A percentile compares a stretch with the other conserved stretches of the same genome.
phyloP scores from a whole-genome alignment of 2,797 vertebrate genomes.

The Semotilus atromaculatus region DNA sequence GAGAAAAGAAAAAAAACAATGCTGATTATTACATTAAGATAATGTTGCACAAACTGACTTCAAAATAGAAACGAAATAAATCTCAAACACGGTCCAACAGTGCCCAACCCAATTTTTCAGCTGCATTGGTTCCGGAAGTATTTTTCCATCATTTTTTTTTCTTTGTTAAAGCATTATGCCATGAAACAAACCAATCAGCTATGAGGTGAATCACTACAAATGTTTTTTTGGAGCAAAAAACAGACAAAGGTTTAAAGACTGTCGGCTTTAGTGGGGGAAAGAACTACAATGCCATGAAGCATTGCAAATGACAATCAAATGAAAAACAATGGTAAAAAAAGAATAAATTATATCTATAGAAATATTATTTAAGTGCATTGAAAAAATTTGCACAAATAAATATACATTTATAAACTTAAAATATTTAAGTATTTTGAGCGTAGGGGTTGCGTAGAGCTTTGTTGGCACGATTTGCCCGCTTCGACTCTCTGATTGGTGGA shows the following conservation, averaged over 20 bases:
- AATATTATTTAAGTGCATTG: not conserved
- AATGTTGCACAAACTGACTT: not conserved
- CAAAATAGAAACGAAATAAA: not conserved
- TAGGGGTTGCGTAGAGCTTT: not conserved
- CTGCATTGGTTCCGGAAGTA: not conserved
- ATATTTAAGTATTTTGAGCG: not conserved
- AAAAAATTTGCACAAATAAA: not conserved
- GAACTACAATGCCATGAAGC: not conserved
- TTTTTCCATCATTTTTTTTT: not conserved
- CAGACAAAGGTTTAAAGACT: not conserved
- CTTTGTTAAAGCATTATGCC: not conserved
- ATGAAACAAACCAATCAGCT: not conserved
- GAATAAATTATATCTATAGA: not conserved
- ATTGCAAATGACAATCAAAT: not conserved
- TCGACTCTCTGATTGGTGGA: not conserved
- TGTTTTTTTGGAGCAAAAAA: not conserved
- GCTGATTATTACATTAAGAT: not conserved
- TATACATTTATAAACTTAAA: no score
- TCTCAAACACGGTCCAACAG: not conserved
- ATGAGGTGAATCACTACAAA: not conserved
- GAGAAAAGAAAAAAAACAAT: slow-evolving; percentile 58
- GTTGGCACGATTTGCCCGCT: not conserved
- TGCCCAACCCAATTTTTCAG: not conserved
- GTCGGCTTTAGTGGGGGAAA: not conserved
- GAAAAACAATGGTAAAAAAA: not conserved